These are phyloP conservation scores for Sisor rabdophorus DNA, from an alignment of 2,113 vertebrate species.

Conservation along the genomic window DNA sequence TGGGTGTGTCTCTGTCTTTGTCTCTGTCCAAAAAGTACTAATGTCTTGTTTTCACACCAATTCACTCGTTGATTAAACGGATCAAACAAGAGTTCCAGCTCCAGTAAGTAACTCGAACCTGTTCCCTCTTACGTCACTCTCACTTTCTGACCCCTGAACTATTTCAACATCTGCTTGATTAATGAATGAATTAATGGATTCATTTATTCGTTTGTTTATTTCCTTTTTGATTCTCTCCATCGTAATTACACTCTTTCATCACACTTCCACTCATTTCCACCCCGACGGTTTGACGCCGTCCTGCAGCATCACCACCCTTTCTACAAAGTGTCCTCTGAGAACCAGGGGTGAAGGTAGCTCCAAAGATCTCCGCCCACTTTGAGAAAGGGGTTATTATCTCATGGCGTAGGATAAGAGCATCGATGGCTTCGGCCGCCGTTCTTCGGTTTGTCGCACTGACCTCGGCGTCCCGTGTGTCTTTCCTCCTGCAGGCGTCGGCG, in stretches of 20 bases:
- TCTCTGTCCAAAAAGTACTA: constrained; percentile 79
- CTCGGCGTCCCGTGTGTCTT: constrained; percentile 45
- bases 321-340: constrained; percentile 17
- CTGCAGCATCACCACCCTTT: constrained; percentile 25
- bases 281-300: background rate
- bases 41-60: constrained; percentile 81
- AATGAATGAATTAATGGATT: background rate
- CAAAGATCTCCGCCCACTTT: constrained; percentile 10
- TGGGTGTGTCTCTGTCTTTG: constrained; percentile 74
- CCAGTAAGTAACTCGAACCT: constrained; percentile 71
- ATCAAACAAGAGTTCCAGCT: constrained; percentile 74
- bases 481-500: constrained; percentile 67
- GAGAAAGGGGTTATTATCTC: constrained; percentile 25
- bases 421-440: background rate
- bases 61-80: constrained; percentile 77
- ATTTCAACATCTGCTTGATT: constrained; percentile 7
- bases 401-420: background rate
- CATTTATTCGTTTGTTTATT: constrained; percentile 2
- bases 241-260: constrained; percentile 10
- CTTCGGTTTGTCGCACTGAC: constrained; percentile 17
- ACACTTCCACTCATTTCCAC: constrained; percentile 27
- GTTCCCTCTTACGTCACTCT: constrained; percentile 34
- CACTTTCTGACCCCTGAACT: constrained; percentile 24
- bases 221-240: background rate
- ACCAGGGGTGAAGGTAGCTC: background rate